A percentile compares a stretch with the other conserved stretches of the same genome.
These are phyloP conservation scores for Drosophila subsilvestris DNA, from an alignment of 2,888 invertebrate species.

Conservation along the genomic window DNA sequence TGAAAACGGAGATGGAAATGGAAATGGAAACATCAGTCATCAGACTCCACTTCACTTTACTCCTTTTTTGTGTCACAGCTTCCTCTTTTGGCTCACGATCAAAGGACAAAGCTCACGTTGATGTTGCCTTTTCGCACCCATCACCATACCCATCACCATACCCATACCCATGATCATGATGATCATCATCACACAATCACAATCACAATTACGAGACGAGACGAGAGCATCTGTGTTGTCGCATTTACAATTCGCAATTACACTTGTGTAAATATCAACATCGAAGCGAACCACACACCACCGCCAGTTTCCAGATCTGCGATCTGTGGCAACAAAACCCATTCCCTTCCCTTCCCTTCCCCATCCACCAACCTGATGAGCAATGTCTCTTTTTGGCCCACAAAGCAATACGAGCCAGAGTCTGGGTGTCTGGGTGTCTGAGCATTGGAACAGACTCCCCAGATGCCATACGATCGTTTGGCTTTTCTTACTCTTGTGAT, in stretches of 20 bases:
- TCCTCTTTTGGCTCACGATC: slow-evolving; percentile 16
- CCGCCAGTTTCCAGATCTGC: slow-evolving; percentile 32
- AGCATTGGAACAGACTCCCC: slow-evolving; percentile 26
- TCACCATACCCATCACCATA: slow-evolving; percentile 7
- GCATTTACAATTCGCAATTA: slow-evolving; percentile 81
- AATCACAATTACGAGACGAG: too few species aligned
- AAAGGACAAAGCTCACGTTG: slow-evolving; percentile 10
- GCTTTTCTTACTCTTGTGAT: slow-evolving; percentile 49
- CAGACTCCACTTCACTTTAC: background rate
- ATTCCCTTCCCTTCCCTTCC: too few species aligned
- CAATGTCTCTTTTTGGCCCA: slow-evolving; percentile 65
- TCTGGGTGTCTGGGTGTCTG: slow-evolving; percentile 1
- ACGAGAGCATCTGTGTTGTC: slow-evolving; percentile 75
- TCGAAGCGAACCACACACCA: slow-evolving; percentile 9
- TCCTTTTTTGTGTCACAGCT: background rate
- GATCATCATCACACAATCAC: slow-evolving; percentile 71
- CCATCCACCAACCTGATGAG: slow-evolving; percentile 74
- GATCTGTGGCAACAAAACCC: slow-evolving; percentile 10
- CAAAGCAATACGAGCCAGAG: slow-evolving; percentile 31
- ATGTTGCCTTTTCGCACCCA: too few species aligned
- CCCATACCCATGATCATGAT: slow-evolving; percentile 54
- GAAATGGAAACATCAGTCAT: background rate
- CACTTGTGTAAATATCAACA: slow-evolving; percentile 80
- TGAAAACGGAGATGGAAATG: background rate
- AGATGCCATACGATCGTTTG: slow-evolving; percentile 40